These are phyloP conservation scores for Mirounga angustirostris DNA, from an alignment of 2,113 vertebrate genomes.

Conservation along the genomic window DNA sequence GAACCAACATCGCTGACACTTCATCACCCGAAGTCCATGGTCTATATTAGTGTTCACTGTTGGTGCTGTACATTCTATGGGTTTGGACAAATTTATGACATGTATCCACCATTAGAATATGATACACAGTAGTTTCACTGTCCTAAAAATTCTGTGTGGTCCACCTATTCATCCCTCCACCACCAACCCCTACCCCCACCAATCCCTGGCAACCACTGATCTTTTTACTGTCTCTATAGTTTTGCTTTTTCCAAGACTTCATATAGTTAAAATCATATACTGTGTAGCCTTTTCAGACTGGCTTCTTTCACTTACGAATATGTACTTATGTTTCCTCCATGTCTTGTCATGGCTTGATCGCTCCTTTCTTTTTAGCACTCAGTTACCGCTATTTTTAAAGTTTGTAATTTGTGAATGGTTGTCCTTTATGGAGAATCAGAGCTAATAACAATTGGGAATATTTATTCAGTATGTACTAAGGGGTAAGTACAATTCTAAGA, in stretches of 20 bases:
- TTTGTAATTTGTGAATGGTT: neutral
- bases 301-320: neutral
- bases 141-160: neutral
- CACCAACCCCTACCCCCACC: neutral
- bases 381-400: neutral
- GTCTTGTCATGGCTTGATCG: neutral
- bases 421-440: neutral
- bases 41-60: neutral
- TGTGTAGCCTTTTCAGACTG: neutral
- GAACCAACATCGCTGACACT: neutral
- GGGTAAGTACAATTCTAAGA: neutral
- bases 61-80: neutral
- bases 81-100: neutral
- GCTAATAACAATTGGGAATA: slow-evolving; percentile 12
- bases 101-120: neutral
- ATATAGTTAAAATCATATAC: neutral
- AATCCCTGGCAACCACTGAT: neutral
- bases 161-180: neutral
- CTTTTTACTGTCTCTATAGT: neutral
- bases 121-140: neutral
- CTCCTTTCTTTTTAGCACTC: neutral
- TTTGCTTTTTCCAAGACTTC: neutral
- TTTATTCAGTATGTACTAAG: neutral
- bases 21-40: neutral
- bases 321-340: neutral